Conservation (phyloP, 2,113 vertebrate genomes). For the Zingel zingel region DNA sequence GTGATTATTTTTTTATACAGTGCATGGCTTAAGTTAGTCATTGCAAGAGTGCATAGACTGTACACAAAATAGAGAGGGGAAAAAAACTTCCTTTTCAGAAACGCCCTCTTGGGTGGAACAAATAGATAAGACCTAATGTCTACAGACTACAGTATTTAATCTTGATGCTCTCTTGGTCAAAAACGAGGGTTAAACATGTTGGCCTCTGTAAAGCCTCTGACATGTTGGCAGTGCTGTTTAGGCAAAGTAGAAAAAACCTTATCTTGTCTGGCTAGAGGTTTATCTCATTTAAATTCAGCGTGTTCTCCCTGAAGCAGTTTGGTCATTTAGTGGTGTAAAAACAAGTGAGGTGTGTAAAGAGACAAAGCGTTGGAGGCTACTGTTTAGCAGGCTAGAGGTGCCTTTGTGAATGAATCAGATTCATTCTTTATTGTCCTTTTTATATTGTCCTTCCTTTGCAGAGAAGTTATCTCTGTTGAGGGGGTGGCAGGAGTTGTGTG, state of each 20-base stretch:
- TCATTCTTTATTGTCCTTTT: too few species aligned
- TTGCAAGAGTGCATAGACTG: not conserved
- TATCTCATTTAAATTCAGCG: constrained; percentile 49
- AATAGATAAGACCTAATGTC: constrained; percentile 13
- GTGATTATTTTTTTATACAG: not conserved
- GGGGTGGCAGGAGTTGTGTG: too few species aligned
- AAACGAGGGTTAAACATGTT: not conserved
- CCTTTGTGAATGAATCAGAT: not conserved
- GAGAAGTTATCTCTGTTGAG: too few species aligned
- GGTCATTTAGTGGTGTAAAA: constrained; percentile 56
- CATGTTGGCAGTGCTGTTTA: not conserved
- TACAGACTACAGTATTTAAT: not conserved
- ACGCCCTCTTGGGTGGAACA: constrained; percentile 9
- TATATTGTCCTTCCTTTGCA: too few species aligned
- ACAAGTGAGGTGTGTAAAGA: constrained; percentile 54
- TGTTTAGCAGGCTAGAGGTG: not conserved
- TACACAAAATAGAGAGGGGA: not conserved
- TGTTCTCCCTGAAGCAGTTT: constrained; percentile 32
- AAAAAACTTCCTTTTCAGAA: constrained; percentile 2
- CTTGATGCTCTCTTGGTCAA: not conserved
- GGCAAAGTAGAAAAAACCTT: not conserved
- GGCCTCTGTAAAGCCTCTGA: not conserved
- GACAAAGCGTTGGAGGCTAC: constrained; percentile 12
- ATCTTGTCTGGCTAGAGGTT: constrained; percentile 1
- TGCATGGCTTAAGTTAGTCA: constrained; percentile 19